A percentile compares a stretch with the other conserved stretches of the same genome.
These are phyloP conservation scores for Mus pahari DNA, from an alignment of 2,113 vertebrate species.

Conservation along the genomic window DNA sequence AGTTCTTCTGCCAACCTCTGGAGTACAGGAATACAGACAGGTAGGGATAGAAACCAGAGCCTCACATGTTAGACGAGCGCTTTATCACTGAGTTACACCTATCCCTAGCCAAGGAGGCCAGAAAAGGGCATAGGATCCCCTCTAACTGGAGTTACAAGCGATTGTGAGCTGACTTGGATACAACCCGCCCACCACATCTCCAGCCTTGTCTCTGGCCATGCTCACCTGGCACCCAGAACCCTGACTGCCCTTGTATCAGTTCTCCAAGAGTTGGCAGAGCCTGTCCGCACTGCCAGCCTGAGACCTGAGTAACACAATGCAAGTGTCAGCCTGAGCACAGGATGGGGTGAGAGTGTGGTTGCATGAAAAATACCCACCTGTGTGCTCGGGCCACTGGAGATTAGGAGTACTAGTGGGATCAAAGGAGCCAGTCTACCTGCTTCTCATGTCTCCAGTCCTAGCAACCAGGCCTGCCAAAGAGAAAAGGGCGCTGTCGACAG, in stretches of 20 bases:
- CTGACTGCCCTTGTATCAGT: not conserved
- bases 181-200: not conserved
- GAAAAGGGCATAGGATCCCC: not conserved
- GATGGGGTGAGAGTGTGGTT: not conserved
- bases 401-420: not conserved
- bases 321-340: fast-evolving
- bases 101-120: not conserved
- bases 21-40: not conserved
- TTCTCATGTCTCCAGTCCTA: slow-evolving; percentile 51
- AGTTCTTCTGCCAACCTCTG: not conserved
- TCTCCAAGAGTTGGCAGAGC: not conserved
- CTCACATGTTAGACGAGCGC: not conserved
- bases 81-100: not conserved
- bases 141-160: not conserved
- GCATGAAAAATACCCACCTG: slow-evolving; percentile 65
- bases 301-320: slow-evolving; percentile 8
- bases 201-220: not conserved
- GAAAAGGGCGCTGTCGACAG: slow-evolving; percentile 58
- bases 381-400: not conserved
- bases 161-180: not conserved
- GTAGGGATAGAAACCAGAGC: not conserved
- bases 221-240: slow-evolving; percentile 34
- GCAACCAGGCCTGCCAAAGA: slow-evolving; percentile 67
- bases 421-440: not conserved
- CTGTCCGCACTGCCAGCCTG: not conserved